These are phyloP conservation scores for Agapostemon virescens DNA, from an alignment of 2,888 invertebrate genomes.

Conservation along the genomic window DNA sequence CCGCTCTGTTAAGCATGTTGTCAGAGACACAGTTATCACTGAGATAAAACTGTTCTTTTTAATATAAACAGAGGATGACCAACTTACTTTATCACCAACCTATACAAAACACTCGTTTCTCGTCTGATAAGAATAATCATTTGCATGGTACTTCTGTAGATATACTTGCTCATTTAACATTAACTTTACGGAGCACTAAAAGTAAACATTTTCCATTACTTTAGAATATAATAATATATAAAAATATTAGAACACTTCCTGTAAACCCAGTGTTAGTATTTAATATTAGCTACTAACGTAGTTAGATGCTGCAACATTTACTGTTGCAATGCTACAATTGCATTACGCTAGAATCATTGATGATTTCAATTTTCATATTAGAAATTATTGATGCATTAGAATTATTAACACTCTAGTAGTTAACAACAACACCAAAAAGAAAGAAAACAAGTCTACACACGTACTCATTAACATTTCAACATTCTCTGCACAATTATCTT, in stretches of 20 bases:
- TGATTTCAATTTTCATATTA: not conserved
- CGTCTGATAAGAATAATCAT: not conserved
- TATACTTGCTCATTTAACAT: not conserved
- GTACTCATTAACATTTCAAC: constrained; percentile 13
- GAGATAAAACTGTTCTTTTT: not conserved
- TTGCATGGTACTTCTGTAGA: not conserved
- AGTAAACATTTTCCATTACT: not conserved
- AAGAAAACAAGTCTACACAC: not conserved
- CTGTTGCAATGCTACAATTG: not conserved
- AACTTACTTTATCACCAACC: not conserved
- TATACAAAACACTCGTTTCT: not conserved
- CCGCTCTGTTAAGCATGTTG: not conserved
- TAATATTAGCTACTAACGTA: not conserved
- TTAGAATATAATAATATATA: not conserved
- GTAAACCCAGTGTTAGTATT: too few species aligned
- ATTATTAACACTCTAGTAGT: not conserved
- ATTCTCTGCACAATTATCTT: constrained; percentile 51
- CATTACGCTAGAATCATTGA: not conserved
- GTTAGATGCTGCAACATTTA: not conserved
- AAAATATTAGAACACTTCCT: too few species aligned
- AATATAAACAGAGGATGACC: not conserved
- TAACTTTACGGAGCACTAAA: not conserved
- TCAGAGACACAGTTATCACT: not conserved
- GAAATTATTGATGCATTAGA: not conserved
- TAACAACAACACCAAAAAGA: not conserved